Base-by-base conservation (phyloP, 2,797 vertebrate genomes). In the Acropternis orthonyx region DNA sequence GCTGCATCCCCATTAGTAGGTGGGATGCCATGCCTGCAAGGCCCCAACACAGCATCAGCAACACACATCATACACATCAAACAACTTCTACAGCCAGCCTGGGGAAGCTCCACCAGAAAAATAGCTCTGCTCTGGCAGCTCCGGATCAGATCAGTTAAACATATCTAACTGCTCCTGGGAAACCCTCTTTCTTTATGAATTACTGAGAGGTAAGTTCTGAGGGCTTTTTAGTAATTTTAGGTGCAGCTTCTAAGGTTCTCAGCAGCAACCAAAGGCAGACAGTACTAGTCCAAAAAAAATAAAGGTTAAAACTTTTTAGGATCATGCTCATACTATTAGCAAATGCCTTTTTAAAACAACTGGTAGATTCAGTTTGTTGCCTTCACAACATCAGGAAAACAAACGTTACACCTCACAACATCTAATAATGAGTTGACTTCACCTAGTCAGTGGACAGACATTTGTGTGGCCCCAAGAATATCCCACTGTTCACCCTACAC, bases 371-470 rank as follows among this genome's bases (percentile, higher is more conserved):
- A 89, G 69, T 90, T 80, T 94, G 93, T 94, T 95, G 74, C 80
- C 92, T 81, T 96, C 92, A 92, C 88, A 90, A 94, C 89, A 49
- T 80, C 67, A 92, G 66, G 88, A 89, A 95, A 97, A 92, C 91
- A 96, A 94, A 59, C 4, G 49, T 87, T 90, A 92, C 86, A 89
- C 88, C 82, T 96, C 86, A 77, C 84, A 34, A 43, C 41, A 82
- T 21, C 73, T 92, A 85, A 94, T 93, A 90, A 96, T 89, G 84
- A 96, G 84, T 43, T 95, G 87, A 95, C 93, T 92, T 93, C 85
- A 96, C 91, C 91, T 95, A 95, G 91, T 79, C 83, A 90, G 89
- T 78, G 95, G 79, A 94, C 89, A 96, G 81, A 94, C 52, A 83
- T 91, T 90, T 91, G 69, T 6, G 9, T 90, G 78, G 87, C 58